These are phyloP conservation scores for Cydia fagiglandana DNA, from an alignment of 1,140 invertebrate species.

Conservation along the genomic window DNA sequence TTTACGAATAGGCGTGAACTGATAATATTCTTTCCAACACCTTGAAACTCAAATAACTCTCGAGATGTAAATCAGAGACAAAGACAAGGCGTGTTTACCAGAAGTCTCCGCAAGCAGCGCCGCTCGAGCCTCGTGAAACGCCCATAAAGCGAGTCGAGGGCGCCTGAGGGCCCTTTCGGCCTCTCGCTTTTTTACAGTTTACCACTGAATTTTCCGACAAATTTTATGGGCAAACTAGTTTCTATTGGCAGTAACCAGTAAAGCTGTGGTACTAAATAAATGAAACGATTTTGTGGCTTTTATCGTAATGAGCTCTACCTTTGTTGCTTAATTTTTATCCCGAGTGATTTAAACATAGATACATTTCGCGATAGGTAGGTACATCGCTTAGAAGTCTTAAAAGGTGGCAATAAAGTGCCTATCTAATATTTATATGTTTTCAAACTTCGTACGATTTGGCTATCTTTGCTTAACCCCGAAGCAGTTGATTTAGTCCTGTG, in stretches of 20 bases:
- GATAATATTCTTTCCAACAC: background rate
- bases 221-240: background rate
- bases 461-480: background rate
- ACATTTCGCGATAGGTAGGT: too few relatives aligned
- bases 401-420: too few relatives aligned
- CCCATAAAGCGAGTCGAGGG: constrained; percentile 8
- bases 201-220: background rate
- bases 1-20: background rate
- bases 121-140: background rate
- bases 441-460: background rate
- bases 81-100: constrained; percentile 8
- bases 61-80: constrained; percentile 16
- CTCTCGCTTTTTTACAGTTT: constrained; percentile 2
- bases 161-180: background rate
- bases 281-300: background rate
- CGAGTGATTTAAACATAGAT: too few relatives aligned
- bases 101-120: background rate
- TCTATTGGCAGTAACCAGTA: background rate
- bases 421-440: background rate
- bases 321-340: too few relatives aligned
- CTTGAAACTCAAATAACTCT: constrained; percentile 20
- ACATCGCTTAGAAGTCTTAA: too few relatives aligned
- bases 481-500: background rate
- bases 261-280: background rate
- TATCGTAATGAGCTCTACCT: background rate